Conservation (phyloP, 2,797 vertebrate species). For the Glyptemys insculpta region DNA sequence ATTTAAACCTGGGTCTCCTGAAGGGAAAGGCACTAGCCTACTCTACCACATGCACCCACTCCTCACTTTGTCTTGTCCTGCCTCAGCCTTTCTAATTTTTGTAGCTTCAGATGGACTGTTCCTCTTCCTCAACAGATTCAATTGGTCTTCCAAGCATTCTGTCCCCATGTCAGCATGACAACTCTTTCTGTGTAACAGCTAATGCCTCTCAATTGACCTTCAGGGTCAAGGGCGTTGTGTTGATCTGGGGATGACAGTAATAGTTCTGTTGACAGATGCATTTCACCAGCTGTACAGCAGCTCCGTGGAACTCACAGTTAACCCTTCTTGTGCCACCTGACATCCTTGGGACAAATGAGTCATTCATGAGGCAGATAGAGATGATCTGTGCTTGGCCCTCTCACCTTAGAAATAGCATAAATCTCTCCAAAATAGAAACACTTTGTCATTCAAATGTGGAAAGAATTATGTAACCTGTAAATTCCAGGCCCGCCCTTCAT, state of each 20-base stretch:
- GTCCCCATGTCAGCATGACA: slow-evolving; percentile 38
- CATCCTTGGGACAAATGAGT: not conserved
- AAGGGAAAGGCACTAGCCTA: not conserved
- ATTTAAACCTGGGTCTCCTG: slow-evolving; percentile 11
- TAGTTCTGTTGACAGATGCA: slow-evolving; percentile 95
- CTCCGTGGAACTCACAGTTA: slow-evolving; percentile 67
- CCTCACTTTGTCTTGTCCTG: not conserved
- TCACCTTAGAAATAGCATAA: not conserved
- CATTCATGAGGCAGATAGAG: not conserved
- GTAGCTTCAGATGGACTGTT: not conserved
- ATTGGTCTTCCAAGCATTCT: slow-evolving; percentile 48
- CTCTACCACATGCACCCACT: not conserved
- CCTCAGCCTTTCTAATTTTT: not conserved
- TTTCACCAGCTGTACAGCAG: slow-evolving; percentile 90
- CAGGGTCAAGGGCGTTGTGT: slow-evolving; percentile 88
- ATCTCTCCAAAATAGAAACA: slow-evolving; percentile 16
- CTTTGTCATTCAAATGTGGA: not conserved
- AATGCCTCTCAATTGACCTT: slow-evolving; percentile 81
- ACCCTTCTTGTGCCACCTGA: slow-evolving; percentile 62
- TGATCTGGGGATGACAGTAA: slow-evolving; percentile 91
- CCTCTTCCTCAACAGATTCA: slow-evolving; percentile 54
- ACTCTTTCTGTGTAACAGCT: slow-evolving; percentile 63
- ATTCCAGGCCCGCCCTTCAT: not conserved
- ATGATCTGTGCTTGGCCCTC: not conserved
- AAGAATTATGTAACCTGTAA: not conserved